Evolutionary conservation across 2,888 invertebrate genomes (phyloP), one percentile per base, ranked within the genome.

Genomic region (Drosophila recens): DNA sequence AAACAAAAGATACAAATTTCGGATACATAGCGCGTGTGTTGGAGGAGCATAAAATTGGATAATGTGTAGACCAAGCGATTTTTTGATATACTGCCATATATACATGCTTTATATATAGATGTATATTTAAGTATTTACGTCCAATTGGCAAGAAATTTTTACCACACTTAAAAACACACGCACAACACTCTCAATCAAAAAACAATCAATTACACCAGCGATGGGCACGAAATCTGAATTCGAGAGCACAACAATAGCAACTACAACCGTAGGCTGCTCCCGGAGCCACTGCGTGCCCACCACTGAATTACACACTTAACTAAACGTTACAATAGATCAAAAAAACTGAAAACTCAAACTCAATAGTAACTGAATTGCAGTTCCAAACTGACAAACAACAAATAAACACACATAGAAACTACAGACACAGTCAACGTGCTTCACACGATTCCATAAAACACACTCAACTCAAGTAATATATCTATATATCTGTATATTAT

Each of bases 341-440:
- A 27, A 27, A 6, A 82, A 62, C 68, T 71, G 17, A 70, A 70
- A 73, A 61, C 49, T 51, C 1, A 49, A 76, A 85, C 85, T 87
- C 87, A 81, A 83, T 83, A 87, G 87, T 86, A 87, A 84, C 83
- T 84, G 84, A 87, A 79, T 71, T 51, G 56, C 86, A 75, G 86
- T 86, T 86, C 72, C 56, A 86, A 86, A 86, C 86, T 86, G 76
- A 45, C 72, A 53, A 17, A 11, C 5, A 33, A 15, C 10, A 15
- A n/a, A 58, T 71, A 67, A 58, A 75, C 17, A 71, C 56, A 72
- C 48, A 82, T 78, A 86, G 87, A 86, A 85, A 87, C 85, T 86
- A 88, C 75, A 86, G 82, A 86, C 83, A 79, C 82, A 85, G 85
- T 87, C 82, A 72, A 67, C 56, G 68, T 77, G 76, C 77, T 77